Evolutionary conservation across 1,140 invertebrate genomes (phyloP).

Genomic region (Drosophila aff.): DNA sequence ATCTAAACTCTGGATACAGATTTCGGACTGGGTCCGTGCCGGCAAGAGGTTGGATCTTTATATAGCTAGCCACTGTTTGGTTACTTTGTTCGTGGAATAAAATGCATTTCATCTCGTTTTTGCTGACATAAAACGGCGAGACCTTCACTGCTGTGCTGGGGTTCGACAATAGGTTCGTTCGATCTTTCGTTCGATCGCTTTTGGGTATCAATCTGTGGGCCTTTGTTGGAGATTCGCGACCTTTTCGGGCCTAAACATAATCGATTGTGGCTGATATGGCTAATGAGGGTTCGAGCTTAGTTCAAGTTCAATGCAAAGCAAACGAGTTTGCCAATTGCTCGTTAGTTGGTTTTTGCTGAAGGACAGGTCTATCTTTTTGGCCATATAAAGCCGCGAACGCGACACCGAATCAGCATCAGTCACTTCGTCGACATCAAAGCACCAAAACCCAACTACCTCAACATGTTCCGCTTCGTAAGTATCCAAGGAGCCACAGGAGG

Average conservation of each 20-base stretch:
- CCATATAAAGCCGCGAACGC: conserved; percentile 54
- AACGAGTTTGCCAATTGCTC: conserved; percentile 63
- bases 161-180: conserved; percentile 11
- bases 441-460: conserved; percentile 22
- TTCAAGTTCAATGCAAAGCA: conserved; percentile 71
- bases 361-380: conserved; percentile 62
- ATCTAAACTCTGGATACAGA: conserved; percentile 27
- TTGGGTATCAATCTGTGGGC: conserved; percentile 8
- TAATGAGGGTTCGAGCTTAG: conserved; percentile 35
- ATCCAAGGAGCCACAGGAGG: neutral
- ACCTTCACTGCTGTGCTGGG: conserved; percentile 26
- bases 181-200: neutral
- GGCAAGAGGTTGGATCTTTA: conserved; percentile 18
- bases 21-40: conserved; percentile 5
- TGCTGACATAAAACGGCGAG: conserved; percentile 7
- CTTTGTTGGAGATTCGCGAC: conserved; percentile 30
- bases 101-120: conserved; percentile 67
- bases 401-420: conserved; percentile 58
- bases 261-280: conserved; percentile 27
- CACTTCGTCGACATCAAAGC: conserved; percentile 52
- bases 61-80: conserved; percentile 25
- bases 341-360: conserved; percentile 55
- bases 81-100: conserved; percentile 32
- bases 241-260: conserved; percentile 29
- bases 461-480: conserved; percentile 80